Evolutionary conservation across 2,797 vertebrate genomes (phyloP).

Genomic region (Tapirus indicus): DNA sequence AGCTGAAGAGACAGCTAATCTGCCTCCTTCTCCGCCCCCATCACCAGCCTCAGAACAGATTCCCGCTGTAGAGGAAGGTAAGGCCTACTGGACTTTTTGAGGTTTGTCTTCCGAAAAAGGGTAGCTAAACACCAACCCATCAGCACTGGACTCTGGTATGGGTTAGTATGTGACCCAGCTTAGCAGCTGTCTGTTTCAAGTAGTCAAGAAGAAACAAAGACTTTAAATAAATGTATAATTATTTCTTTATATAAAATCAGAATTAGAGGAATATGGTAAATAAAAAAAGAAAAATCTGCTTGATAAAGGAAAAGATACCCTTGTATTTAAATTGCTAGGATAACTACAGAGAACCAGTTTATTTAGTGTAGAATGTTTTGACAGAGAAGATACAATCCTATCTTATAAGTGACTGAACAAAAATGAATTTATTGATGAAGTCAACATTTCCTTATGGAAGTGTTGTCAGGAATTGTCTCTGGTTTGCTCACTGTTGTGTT

Average conservation of each 20-base stretch:
- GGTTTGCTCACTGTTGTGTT: slow-evolving; percentile 8
- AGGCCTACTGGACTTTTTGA: slow-evolving; percentile 75
- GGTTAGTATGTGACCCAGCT: slow-evolving; percentile 2
- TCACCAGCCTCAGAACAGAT: slow-evolving; percentile 97
- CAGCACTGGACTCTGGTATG: slow-evolving; percentile 18
- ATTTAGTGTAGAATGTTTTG: neutral
- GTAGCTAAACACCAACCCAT: slow-evolving; percentile 16
- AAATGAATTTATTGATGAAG: neutral
- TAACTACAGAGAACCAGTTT: neutral
- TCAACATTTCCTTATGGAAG: neutral
- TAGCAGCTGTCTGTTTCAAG: slow-evolving; percentile 5
- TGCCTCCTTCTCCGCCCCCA: slow-evolving; percentile 98
- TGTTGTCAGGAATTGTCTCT: neutral
- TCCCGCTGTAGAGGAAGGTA: slow-evolving; percentile 96
- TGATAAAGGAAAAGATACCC: neutral
- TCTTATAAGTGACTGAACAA: slow-evolving; percentile 22
- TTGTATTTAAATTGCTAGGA: neutral
- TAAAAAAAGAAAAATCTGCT: neutral
- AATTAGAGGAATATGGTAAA: slow-evolving; percentile 8
- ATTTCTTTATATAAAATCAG: slow-evolving; percentile 8
- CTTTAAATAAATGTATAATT: neutral
- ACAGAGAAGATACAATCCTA: neutral
- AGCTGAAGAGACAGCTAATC: slow-evolving; percentile 95
- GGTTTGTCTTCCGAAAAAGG: slow-evolving; percentile 70
- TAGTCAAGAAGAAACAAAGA: slow-evolving; percentile 24